These are phyloP conservation scores for Aptenodytes patagonicus DNA, from an alignment of 2,113 vertebrate genomes.

Conservation along the genomic window DNA sequence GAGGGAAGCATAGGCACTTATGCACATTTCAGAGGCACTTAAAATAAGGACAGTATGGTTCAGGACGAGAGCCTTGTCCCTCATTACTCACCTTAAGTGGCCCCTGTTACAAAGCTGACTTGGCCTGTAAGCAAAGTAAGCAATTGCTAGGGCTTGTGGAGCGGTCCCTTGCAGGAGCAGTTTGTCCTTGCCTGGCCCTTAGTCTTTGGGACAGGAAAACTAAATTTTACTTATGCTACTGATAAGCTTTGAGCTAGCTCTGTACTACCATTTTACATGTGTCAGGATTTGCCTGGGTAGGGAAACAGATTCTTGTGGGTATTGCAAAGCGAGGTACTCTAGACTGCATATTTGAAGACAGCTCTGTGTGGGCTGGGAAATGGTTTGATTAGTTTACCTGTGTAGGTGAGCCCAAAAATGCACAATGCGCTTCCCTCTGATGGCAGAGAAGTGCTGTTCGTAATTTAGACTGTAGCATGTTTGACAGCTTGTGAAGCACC, in stretches of 20 bases:
- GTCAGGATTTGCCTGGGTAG: not conserved
- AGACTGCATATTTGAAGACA: not conserved
- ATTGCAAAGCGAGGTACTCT: not conserved
- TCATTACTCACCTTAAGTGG: too few relatives aligned
- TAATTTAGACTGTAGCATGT: not conserved
- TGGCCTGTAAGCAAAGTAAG: not conserved
- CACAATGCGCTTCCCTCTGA: too few relatives aligned
- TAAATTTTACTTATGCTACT: not conserved
- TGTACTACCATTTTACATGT: fast-evolving
- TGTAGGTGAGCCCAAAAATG: not conserved
- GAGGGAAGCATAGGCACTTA: not conserved
- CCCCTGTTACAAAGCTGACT: not conserved
- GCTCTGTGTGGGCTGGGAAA: not conserved
- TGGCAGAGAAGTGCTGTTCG: not conserved
- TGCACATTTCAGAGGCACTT: not conserved
- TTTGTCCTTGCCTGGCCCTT: not conserved
- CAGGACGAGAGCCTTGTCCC: too few relatives aligned
- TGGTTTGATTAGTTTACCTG: not conserved
- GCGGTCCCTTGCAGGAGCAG: not conserved
- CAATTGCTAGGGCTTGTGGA: not conserved
- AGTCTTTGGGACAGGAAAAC: not conserved
- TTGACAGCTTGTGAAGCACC: not conserved
- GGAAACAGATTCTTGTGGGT: not conserved
- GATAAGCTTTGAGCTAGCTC: not conserved
- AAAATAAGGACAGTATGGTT: fast-evolving